These are phyloP conservation scores for Pseudococcus viburni DNA, from an alignment of 2,888 invertebrate genomes.

Conservation along the genomic window DNA sequence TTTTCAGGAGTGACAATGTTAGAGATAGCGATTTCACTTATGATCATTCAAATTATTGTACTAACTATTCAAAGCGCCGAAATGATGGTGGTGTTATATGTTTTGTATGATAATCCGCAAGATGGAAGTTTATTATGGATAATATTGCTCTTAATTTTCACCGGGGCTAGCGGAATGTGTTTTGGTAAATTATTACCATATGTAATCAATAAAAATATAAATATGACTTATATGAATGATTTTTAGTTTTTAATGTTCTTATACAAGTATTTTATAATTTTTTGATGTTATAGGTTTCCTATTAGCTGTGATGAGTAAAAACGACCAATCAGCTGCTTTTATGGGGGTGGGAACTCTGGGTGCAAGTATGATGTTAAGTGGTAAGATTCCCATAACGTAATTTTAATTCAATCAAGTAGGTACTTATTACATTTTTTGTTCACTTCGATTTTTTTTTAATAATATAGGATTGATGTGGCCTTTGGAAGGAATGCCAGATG, in stretches of 20 bases:
- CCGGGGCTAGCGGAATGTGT: conserved; percentile 69
- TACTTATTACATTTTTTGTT: background rate
- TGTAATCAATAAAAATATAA: no score
- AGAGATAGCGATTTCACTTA: conserved; percentile 69
- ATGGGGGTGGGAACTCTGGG: background rate
- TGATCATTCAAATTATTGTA: conserved; percentile 69
- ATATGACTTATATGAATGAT: no score
- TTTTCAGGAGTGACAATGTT: conserved; percentile 69
- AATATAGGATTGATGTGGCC: background rate
- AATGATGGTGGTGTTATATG: conserved; percentile 69
- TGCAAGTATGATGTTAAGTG: background rate
- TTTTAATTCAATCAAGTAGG: background rate
- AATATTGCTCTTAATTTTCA: conserved; percentile 68
- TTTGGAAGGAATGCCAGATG: background rate
- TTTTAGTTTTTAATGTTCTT: background rate
- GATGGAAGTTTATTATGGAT: conserved; percentile 68
- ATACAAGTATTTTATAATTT: background rate
- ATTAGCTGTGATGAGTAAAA: background rate
- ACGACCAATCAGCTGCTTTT: background rate
- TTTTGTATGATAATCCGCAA: conserved; percentile 69
- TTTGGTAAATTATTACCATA: conserved; percentile 68
- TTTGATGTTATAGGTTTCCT: background rate
- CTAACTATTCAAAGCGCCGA: conserved; percentile 69
- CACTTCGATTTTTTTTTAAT: background rate
- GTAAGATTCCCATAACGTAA: background rate